phyloP scores from a whole-genome alignment of 2,797 vertebrate genomes.

The Crenuchus spilurus region DNA sequence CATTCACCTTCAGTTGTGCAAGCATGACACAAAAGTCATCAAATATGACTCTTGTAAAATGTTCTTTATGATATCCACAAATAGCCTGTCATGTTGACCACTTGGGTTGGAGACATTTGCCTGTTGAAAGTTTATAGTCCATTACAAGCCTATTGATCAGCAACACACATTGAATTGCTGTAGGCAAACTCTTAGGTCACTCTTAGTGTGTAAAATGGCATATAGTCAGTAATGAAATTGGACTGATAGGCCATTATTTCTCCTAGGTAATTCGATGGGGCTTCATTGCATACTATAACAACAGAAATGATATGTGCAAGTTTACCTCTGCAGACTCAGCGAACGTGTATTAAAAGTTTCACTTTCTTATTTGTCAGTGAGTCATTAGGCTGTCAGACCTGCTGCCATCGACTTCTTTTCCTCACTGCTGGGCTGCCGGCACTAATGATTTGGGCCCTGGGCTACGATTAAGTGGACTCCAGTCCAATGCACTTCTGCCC shows the following conservation, averaged over 20 bases:
- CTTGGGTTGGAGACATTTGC: neutral
- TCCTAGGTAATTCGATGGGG: constrained; percentile 46
- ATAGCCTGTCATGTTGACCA: constrained; percentile 34
- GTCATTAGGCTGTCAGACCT: constrained; percentile 43
- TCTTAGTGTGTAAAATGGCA: constrained; percentile 44
- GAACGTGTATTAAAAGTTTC: constrained; percentile 25
- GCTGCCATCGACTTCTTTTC: constrained; percentile 19
- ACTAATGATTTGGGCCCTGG: constrained; percentile 21
- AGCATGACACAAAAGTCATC: constrained; percentile 19
- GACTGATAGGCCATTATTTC: constrained; percentile 57
- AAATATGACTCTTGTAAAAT: constrained; percentile 26
- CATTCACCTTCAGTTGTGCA: constrained; percentile 20
- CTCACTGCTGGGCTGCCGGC: neutral
- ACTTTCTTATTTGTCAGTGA: constrained; percentile 37
- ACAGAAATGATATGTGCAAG: constrained; percentile 40
- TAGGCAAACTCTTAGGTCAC: constrained; percentile 43
- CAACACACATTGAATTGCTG: constrained; percentile 10
- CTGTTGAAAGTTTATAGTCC: constrained; percentile 49
- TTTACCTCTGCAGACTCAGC: neutral
- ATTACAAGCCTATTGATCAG: constrained; percentile 55
- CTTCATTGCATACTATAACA: constrained; percentile 45
- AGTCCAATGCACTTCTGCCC: neutral
- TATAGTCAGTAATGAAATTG: constrained; percentile 50
- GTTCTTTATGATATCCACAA: constrained; percentile 37
- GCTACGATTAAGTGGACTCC: constrained; percentile 15